phyloP scores from a whole-genome alignment of 2,888 invertebrate genomes.

The Aricia artaxerxes region DNA sequence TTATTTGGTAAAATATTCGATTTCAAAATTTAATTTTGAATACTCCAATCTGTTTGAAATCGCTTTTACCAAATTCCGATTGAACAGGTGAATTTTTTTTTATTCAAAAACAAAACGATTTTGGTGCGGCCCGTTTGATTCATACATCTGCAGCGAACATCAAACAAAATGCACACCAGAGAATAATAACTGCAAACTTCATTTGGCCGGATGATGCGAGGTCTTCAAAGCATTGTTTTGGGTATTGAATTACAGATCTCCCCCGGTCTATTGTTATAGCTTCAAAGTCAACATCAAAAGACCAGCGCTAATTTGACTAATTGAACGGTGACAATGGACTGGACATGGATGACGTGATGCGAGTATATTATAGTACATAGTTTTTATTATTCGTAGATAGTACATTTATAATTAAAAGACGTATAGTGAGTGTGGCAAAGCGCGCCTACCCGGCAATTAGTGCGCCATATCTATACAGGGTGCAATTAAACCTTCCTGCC shows the following conservation, averaged over 20 bases:
- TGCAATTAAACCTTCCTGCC: too few species aligned
- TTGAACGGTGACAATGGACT: background rate
- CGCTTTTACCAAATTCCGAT: background rate
- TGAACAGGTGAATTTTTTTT: background rate
- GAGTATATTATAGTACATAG: too few species aligned
- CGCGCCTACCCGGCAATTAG: too few species aligned
- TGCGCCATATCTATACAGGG: too few species aligned
- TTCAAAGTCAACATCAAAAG: background rate
- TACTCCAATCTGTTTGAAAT: background rate
- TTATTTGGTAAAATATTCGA: background rate
- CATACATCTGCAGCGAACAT: background rate
- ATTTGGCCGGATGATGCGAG: background rate
- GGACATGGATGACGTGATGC: background rate
- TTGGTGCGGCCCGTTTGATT: background rate
- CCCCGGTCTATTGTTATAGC: background rate
- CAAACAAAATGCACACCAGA: slow-evolving; percentile 17
- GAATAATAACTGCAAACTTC: slow-evolving; percentile 3
- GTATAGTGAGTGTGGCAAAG: too few species aligned
- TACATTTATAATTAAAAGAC: too few species aligned
- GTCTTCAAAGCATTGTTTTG: background rate
- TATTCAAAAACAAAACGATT: background rate
- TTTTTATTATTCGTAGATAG: too few species aligned
- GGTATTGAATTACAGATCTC: background rate
- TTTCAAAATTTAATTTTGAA: background rate
- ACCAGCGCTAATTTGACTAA: background rate